Evolutionary conservation across 2,888 invertebrate species (phyloP).

Genomic region (Apodemia duryi): DNA sequence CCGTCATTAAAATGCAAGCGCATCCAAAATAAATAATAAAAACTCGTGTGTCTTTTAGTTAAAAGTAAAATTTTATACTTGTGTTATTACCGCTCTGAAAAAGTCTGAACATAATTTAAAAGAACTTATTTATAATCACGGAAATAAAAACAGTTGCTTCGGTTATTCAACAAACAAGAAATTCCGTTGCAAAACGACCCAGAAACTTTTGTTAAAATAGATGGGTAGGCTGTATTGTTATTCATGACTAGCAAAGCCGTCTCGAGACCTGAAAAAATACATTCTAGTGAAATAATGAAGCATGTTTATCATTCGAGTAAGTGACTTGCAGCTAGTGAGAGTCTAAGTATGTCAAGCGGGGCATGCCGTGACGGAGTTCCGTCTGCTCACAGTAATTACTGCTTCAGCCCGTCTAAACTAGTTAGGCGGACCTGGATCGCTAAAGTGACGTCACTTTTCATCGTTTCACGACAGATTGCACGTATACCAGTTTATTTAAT

Average conservation of each 20-base stretch:
- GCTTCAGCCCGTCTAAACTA: constrained; percentile 60
- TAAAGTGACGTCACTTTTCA: constrained; percentile 28
- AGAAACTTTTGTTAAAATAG: constrained; percentile 59
- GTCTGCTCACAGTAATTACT: constrained; percentile 69
- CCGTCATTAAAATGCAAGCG: too few species aligned
- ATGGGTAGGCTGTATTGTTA: constrained; percentile 52
- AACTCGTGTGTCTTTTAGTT: too few species aligned
- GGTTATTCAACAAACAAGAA: constrained; percentile 32
- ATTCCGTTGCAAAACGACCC: constrained; percentile 62
- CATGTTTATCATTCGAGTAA: constrained; percentile 42
- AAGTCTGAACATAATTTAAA: neutral
- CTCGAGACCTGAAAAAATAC: constrained; percentile 43
- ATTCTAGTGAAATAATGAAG: constrained; percentile 42
- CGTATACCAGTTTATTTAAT: constrained; percentile 20
- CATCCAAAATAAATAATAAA: too few species aligned
- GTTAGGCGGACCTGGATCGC: constrained; percentile 45
- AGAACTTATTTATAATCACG: constrained; percentile 4
- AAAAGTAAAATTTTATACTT: neutral
- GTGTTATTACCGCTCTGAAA: neutral
- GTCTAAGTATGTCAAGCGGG: constrained; percentile 43
- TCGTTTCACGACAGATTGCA: constrained; percentile 16
- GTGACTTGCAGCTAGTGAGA: constrained; percentile 42
- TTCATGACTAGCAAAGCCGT: constrained; percentile 49
- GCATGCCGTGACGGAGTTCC: constrained; percentile 44
- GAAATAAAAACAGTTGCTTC: constrained; percentile 12